Conservation (phyloP, 2,113 vertebrate genomes). For the Machaerirhynchus nigripectus region DNA sequence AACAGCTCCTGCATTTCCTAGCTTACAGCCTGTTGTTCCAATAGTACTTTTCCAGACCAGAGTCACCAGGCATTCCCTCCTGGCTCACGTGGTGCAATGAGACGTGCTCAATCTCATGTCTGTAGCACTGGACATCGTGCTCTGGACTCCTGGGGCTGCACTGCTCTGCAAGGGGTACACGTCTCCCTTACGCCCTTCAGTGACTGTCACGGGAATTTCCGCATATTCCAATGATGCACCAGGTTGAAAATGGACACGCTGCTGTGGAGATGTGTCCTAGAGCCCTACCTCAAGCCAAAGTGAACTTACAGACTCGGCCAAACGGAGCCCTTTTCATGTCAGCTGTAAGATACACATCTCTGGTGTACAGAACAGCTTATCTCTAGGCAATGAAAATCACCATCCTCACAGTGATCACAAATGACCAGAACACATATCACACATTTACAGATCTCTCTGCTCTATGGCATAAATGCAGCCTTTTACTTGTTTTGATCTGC, state of each 20-base stretch:
- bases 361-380: background rate
- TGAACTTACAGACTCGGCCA: background rate
- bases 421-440: background rate
- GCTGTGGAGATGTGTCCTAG: background rate
- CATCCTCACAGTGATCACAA: background rate
- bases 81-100: background rate
- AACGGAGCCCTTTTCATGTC: background rate
- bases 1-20: background rate
- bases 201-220: background rate
- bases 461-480: background rate
- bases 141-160: background rate
- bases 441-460: background rate
- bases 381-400: background rate
- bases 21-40: background rate
- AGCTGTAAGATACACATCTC: background rate
- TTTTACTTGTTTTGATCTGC: background rate
- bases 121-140: background rate
- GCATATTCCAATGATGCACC: background rate
- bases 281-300: background rate
- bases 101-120: background rate
- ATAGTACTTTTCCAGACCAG: conserved; percentile 19
- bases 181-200: background rate
- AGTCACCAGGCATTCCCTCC: background rate
- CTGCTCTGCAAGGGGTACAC: background rate
- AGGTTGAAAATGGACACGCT: background rate